Evolutionary conservation across 2,797 vertebrate species (phyloP).

Genomic region (Sarcoramphus papa): DNA sequence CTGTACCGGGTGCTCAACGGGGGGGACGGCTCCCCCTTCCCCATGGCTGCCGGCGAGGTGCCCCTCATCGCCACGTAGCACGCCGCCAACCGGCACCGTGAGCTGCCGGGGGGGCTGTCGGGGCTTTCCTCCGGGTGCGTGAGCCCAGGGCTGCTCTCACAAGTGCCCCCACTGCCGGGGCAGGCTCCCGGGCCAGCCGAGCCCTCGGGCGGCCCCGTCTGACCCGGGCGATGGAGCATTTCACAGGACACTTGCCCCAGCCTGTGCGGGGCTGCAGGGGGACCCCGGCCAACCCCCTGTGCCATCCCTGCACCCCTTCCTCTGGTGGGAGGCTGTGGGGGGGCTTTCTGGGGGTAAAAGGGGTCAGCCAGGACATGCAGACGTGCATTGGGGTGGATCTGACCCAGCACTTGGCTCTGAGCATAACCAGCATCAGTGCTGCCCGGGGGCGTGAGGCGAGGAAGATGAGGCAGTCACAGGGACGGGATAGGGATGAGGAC

Average conservation of each 20-base stretch:
- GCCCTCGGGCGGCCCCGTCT: accelerated
- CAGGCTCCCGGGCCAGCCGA: neutral
- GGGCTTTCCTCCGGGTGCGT: accelerated
- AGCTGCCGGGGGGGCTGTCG: neutral
- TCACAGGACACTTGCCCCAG: neutral
- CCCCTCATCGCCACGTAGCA: conserved; percentile 69
- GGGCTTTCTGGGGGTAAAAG: neutral
- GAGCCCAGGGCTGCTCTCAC: neutral
- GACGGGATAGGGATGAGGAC: neutral
- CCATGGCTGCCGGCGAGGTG: conserved; percentile 54
- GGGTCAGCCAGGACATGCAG: neutral
- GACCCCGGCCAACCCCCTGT: accelerated
- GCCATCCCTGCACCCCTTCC: neutral
- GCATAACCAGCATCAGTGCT: neutral
- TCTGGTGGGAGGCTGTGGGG: neutral
- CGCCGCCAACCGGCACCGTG: accelerated
- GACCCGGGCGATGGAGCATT: neutral
- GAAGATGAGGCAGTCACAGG: accelerated
- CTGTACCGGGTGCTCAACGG: conserved; percentile 82
- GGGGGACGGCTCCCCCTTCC: conserved; percentile 73
- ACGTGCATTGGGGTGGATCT: neutral
- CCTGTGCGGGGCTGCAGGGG: neutral
- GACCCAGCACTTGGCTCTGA: neutral
- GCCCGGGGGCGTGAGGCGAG: accelerated
- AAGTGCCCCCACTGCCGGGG: neutral